Evolutionary conservation across 2,113 vertebrate genomes (phyloP).

Genomic region (human (Homo sapiens)): GRCh38 chr20:56385501-56386000

Average conservation of each 20-base stretch:
- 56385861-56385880: accelerated
- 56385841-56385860: neutral
- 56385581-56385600: too few relatives aligned
- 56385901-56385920: neutral
- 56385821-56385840: neutral
- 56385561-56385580: too few relatives aligned
- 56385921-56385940: too few relatives aligned
- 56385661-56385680: too few relatives aligned
- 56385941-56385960: neutral
- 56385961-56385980: neutral
- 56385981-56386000: neutral
- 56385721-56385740: too few relatives aligned
- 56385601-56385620: too few relatives aligned
- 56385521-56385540: accelerated
- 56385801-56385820: neutral
- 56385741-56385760: accelerated
- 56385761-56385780: neutral
- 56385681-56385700: too few relatives aligned
- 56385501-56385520: too few relatives aligned
- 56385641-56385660: too few relatives aligned
- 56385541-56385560: too few relatives aligned
- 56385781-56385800: neutral
- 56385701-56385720: too few relatives aligned
- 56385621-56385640: too few relatives aligned
- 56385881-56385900: neutral